Evolutionary conservation across 2,797 vertebrate genomes (phyloP), one percentile per base, ranked within the genome.

Genomic region (Rhinatrema bivittatum): DNA sequence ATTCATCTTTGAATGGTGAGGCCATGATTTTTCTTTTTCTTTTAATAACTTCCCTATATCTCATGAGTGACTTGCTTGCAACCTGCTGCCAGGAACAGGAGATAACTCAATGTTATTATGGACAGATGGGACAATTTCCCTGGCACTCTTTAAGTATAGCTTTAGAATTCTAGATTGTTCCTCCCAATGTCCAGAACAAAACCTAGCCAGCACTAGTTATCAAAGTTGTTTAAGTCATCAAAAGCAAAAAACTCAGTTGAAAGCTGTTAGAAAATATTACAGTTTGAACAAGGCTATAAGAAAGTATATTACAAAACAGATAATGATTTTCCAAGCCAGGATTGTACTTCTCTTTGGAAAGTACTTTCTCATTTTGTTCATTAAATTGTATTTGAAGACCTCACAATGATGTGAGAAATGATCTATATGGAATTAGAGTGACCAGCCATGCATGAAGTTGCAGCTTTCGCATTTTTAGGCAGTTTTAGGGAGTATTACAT

Each of bases 51-150:
- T n/a, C n/a, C n/a, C n/a, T n/a, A n/a, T n/a, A n/a, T n/a, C n/a
- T n/a, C n/a, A n/a, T n/a, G n/a, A 35, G 44, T 33, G 25, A 44
- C 29, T 50, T 46, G 42, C n/a, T n/a, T n/a, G n/a, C n/a, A n/a
- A n/a, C n/a, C 16, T 45, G 20, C 33, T 38, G 39, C 15, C 28
- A 53, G 47, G 45, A 42, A 46, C 9, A 17, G 31, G 17, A 61
- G 53, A 50, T 37, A 41, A n/a, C n/a, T n/a, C n/a, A n/a, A n/a
- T n/a, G n/a, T n/a, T n/a, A n/a, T n/a, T 13, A 53, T 20, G 23
- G n/a, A 39, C 0, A 9, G 26, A 5, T 22, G 10, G 7, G 9
- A n/a, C n/a, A n/a, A n/a, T n/a, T n/a, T n/a, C n/a, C n/a, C 16
- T 59, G 41, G 18, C 27, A 46, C 1, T 1, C 10, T 29, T 20